Evolutionary conservation across 2,113 vertebrate species (phyloP), one percentile per base, ranked within the genome.

Genomic region (Anser cygnoides): DNA sequence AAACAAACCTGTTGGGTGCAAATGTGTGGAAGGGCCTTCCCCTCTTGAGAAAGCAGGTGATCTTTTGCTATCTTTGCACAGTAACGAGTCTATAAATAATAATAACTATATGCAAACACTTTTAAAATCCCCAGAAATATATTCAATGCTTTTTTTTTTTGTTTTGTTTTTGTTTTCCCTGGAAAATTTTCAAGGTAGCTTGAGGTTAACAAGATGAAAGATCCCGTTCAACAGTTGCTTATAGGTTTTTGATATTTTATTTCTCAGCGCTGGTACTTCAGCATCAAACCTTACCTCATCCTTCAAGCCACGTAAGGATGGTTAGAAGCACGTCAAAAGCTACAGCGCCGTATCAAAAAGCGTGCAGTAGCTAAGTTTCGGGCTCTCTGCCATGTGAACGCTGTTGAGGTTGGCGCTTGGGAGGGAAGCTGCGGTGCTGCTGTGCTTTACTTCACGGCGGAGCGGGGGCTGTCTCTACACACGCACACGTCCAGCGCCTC

Each of bases 1-100:
- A 84, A 54, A 18, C 19, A 75, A 73, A 28, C 8, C 5, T 0
- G 0, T 13, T n/a, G 54, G 37, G 7, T 23, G 17, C 33, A 61
- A 63, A 68, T 20, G 31, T 25, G 52, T 6, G 35, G 25, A 77
- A 85, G 68, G 55, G 59, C n/a, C n/a, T 57, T 39, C 2, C 16
- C 50, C 3, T 55, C 23, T 19, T 5, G 13, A 66, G 49, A 61
- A 74, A 11, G 25, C 33, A 62, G 13, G 8, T 72, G n/a, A 19
- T 39, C 28, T 84, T 68, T 63, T 12, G 4, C 11, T 52, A 2
- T 17, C 19, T 22, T 78, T 43, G 33, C 7, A 14, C 19, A n/a
- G n/a, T 44, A 66, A 33, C n/a, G 16, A n/a, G 29, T 44, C 39
- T 71, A 17, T 76, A 52, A 74, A 79, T 57, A 52, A 52, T 50